Percentiles rank a stretch among this genome's conserved stretches.
Conservation (phyloP, 2,888 invertebrate genomes). For the Xanthorhoe spadicearia region DNA sequence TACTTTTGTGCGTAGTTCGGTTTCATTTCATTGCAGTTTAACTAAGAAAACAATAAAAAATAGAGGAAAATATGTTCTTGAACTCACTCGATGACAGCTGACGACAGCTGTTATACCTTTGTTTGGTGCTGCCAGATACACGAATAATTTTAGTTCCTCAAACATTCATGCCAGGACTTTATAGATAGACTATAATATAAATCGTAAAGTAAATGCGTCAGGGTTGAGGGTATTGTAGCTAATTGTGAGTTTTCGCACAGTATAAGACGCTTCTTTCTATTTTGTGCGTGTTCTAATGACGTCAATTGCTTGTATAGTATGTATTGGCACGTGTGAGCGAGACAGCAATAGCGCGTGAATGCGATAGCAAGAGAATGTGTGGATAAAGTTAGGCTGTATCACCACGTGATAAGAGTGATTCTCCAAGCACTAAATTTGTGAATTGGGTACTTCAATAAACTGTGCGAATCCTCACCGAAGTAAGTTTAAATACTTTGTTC, state of each 20-base stretch:
- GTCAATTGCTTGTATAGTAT: slow-evolving; percentile 29
- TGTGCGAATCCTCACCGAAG: slow-evolving; percentile 35
- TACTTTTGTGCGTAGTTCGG: too few species aligned
- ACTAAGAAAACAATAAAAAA: too few species aligned
- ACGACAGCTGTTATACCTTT: too few species aligned
- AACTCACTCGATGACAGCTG: too few species aligned
- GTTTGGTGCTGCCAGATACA: too few species aligned
- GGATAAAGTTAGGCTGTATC: slow-evolving; percentile 27
- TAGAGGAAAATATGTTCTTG: too few species aligned
- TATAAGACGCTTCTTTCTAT: slow-evolving; percentile 26
- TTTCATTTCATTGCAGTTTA: too few species aligned
- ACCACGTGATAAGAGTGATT: slow-evolving; percentile 12
- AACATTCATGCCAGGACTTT: too few species aligned
- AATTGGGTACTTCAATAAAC: slow-evolving; percentile 21
- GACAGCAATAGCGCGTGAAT: slow-evolving; percentile 24
- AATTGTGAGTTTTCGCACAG: slow-evolving; percentile 39
- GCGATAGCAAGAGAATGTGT: slow-evolving; percentile 26
- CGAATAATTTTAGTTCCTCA: too few species aligned
- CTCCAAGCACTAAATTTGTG: slow-evolving; percentile 13
- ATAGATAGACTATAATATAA: too few species aligned
- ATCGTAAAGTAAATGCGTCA: slow-evolving; percentile 26
- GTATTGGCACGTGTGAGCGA: slow-evolving; percentile 22
- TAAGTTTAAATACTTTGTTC: slow-evolving; percentile 40
- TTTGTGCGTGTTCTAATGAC: slow-evolving; percentile 28
- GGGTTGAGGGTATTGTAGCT: slow-evolving; percentile 35